A percentile compares a stretch with the other conserved stretches of the same genome.
Conservation (phyloP, 2,113 vertebrate genomes). For the Vulpes ferrilata region DNA sequence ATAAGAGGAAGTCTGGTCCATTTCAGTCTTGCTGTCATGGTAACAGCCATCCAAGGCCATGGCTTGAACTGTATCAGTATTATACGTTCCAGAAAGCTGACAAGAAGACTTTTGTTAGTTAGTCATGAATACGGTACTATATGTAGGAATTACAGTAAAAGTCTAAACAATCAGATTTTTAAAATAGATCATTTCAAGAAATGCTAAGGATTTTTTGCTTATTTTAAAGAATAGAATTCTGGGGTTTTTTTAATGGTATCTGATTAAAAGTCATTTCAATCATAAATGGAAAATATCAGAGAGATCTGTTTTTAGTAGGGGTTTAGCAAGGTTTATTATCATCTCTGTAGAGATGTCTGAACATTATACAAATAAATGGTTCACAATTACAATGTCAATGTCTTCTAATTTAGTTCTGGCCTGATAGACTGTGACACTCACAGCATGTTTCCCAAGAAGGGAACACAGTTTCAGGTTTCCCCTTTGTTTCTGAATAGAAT, state of each 20-base stretch:
- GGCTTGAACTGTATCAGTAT: conserved; percentile 90
- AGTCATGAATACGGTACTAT: not conserved
- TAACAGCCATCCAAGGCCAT: conserved; percentile 95
- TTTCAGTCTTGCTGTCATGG: conserved; percentile 88
- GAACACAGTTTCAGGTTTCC: not conserved
- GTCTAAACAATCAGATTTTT: conserved; percentile 26
- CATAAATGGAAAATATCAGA: conserved; percentile 35
- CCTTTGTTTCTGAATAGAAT: conserved; percentile 27
- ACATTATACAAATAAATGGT: conserved; percentile 17
- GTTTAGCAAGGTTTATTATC: conserved; percentile 1
- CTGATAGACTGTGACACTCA: not conserved
- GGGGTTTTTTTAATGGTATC: not conserved
- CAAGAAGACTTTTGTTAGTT: conserved; percentile 57
- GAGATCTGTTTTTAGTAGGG: conserved; percentile 18
- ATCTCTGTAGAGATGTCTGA: conserved; percentile 8
- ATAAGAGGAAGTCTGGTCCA: conserved; percentile 83
- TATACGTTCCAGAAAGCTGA: conserved; percentile 89
- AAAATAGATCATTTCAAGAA: conserved; percentile 21
- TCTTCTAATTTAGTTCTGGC: conserved; percentile 16
- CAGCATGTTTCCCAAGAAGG: not conserved
- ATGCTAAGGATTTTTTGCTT: conserved; percentile 17
- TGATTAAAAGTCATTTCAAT: conserved; percentile 28
- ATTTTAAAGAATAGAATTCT: conserved; percentile 56
- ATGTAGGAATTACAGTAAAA: conserved; percentile 31
- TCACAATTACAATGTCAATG: not conserved